Percentiles rank a stretch among this genome's conserved stretches.
phyloP scores from a whole-genome alignment of 2,888 invertebrate genomes.

The Drosophila sordidula region DNA sequence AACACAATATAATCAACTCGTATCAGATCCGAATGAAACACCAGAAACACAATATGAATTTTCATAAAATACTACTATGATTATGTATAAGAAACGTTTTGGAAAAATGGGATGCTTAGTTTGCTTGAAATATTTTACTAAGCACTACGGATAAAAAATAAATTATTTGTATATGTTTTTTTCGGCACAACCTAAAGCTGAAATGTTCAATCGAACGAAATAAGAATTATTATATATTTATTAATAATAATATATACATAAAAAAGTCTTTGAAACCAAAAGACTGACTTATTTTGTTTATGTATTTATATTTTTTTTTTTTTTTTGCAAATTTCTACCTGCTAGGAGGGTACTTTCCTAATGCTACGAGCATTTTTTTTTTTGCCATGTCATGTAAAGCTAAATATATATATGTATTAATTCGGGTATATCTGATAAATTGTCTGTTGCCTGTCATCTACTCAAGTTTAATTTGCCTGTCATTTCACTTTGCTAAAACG shows the following conservation, averaged over 20 bases:
- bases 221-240: too few species aligned
- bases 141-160: too few species aligned
- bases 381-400: constrained; percentile 17
- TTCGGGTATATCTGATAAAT: constrained; percentile 67
- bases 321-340: background rate
- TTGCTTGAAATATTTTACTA: background rate
- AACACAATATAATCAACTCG: constrained; percentile 23
- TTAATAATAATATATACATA: too few species aligned
- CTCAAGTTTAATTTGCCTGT: constrained; percentile 76
- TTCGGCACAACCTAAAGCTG: too few species aligned
- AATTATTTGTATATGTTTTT: too few species aligned
- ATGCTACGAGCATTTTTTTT: background rate
- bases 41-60: constrained; percentile 3
- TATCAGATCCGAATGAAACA: constrained; percentile 10
- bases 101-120: background rate
- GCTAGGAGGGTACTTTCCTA: background rate
- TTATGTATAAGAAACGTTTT: constrained; percentile 3
- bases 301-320: too few species aligned
- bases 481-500: constrained; percentile 41
- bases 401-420: constrained; percentile 9
- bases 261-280: too few species aligned
- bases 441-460: constrained; percentile 66
- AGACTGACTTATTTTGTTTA: too few species aligned
- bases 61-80: constrained; percentile 14
- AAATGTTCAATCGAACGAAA: too few species aligned